Conservation (phyloP, 2,113 vertebrate species). For the Benitochromis conjunctus region DNA sequence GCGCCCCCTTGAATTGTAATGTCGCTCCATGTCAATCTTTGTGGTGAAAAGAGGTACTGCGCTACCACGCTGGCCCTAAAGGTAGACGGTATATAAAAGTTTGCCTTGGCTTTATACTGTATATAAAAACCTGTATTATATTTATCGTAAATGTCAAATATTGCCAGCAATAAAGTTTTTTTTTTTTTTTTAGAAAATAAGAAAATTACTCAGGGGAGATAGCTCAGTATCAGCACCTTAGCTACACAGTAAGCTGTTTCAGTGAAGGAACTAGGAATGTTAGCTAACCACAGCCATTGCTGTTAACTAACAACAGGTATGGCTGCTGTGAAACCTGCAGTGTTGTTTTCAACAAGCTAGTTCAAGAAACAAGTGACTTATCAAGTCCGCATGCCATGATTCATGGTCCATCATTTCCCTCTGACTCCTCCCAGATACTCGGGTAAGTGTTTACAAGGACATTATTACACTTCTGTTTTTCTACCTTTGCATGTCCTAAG, state of each 20-base stretch:
- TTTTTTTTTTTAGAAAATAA: too few species aligned
- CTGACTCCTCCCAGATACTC: neutral
- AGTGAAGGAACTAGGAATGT: neutral
- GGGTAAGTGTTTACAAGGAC: neutral
- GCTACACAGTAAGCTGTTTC: neutral
- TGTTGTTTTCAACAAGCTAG: neutral
- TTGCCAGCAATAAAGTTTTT: neutral
- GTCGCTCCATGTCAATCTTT: neutral
- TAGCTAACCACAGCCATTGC: neutral
- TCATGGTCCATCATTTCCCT: neutral
- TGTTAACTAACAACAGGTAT: neutral
- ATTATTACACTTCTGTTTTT: neutral
- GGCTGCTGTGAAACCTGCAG: neutral
- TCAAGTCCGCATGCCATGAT: neutral
- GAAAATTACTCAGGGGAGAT: too few species aligned
- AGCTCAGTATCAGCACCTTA: neutral
- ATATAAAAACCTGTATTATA: neutral
- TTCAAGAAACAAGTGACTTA: neutral
- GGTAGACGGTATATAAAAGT: neutral
- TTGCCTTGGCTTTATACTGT: neutral
- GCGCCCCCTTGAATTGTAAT: neutral
- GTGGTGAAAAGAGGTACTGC: neutral
- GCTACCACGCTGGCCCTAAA: neutral
- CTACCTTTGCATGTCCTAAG: neutral
- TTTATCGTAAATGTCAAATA: neutral